These are phyloP conservation scores for Brachyistius frenatus DNA, from an alignment of 2,113 vertebrate species.

Conservation along the genomic window DNA sequence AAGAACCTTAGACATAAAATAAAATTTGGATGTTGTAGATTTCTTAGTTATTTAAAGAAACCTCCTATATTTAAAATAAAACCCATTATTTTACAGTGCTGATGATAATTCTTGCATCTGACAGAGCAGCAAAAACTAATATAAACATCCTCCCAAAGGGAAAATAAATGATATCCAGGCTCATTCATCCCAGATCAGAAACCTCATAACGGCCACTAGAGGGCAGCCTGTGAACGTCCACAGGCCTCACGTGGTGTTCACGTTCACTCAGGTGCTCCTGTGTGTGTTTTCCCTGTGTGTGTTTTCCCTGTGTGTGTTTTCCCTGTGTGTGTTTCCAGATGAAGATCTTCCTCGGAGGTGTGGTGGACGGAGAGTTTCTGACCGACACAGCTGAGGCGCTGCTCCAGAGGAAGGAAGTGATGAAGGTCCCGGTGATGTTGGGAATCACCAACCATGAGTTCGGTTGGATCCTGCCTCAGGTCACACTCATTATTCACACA, in stretches of 20 bases:
- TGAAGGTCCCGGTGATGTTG: slow-evolving; percentile 83
- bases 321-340: slow-evolving; percentile 44
- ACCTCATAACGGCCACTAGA: slow-evolving; percentile 36
- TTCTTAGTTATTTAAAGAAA: too few relatives aligned
- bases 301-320: not conserved
- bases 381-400: slow-evolving; percentile 76
- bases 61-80: too few relatives aligned
- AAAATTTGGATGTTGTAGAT: too few relatives aligned
- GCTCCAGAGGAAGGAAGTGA: slow-evolving; percentile 78
- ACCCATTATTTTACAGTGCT: too few relatives aligned
- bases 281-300: not conserved
- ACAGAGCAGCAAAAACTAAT: too few relatives aligned
- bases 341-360: slow-evolving; percentile 65
- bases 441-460: slow-evolving; percentile 88
- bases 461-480: slow-evolving; percentile 82
- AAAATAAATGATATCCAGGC: not conserved
- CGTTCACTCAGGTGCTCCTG: not conserved
- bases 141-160: not conserved
- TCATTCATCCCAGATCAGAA: not conserved
- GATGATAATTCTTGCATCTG: not conserved
- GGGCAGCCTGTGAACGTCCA: slow-evolving; percentile 21
- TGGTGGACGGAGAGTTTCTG: slow-evolving; percentile 85
- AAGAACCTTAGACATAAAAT: too few relatives aligned
- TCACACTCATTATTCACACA: too few relatives aligned
- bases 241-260: not conserved